These are phyloP conservation scores for Grus americana DNA, from an alignment of 2,113 vertebrate species.

Conservation along the genomic window DNA sequence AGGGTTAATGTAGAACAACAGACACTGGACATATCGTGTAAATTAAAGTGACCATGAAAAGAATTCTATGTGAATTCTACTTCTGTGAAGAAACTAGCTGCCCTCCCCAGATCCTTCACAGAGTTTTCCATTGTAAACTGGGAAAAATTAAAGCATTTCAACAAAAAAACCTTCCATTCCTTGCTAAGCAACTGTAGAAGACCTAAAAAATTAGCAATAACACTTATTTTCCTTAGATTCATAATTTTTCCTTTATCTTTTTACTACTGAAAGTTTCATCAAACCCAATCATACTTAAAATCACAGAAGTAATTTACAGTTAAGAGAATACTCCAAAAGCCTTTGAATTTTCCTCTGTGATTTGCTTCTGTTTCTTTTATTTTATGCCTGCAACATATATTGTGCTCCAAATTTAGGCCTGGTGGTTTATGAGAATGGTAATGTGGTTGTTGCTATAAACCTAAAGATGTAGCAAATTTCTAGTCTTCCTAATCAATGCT, in stretches of 20 bases:
- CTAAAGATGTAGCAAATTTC: neutral
- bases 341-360: neutral
- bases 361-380: neutral
- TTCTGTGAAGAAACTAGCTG: neutral
- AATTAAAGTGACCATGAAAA: neutral
- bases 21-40: fast-evolving
- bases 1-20: neutral
- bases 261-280: neutral
- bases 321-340: neutral
- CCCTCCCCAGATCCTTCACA: neutral
- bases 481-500: neutral
- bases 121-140: neutral
- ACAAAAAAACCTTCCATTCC: neutral
- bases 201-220: neutral
- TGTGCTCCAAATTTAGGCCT: neutral
- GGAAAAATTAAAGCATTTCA: neutral
- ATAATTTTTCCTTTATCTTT: neutral
- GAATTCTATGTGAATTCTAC: neutral
- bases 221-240: neutral
- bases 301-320: neutral
- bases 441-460: neutral
- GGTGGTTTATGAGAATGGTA: neutral
- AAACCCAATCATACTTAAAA: neutral
- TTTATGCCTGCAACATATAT: neutral
- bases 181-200: neutral